A percentile compares a stretch with the other conserved stretches of the same genome.
phyloP scores from a whole-genome alignment of 2,797 vertebrate species.

The Cephalopachus bancanus region DNA sequence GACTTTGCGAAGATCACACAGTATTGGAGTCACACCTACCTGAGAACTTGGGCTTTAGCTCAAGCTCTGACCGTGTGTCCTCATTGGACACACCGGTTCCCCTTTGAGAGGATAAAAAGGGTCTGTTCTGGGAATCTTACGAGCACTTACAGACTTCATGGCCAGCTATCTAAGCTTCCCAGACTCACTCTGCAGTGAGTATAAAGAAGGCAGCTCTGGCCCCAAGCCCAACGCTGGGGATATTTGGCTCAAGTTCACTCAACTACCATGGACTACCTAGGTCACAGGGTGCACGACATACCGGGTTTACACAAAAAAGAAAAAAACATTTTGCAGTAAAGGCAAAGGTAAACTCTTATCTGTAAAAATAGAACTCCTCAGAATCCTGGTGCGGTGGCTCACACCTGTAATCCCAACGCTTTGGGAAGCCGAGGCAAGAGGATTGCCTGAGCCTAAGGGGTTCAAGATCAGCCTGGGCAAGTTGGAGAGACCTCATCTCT shows the following conservation, averaged over 20 bases:
- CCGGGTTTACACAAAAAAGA: not conserved
- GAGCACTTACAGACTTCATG: not conserved
- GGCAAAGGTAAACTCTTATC: constrained; percentile 61
- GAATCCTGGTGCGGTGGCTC: not conserved
- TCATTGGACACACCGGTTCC: not conserved
- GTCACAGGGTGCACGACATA: no score
- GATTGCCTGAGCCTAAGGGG: not conserved
- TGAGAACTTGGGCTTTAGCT: not conserved
- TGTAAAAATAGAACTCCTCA: constrained; percentile 9
- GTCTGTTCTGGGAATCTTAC: not conserved
- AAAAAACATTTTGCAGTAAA: not conserved
- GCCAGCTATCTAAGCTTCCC: not conserved
- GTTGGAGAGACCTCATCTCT: not conserved
- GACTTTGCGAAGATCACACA: not conserved
- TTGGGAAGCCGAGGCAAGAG: not conserved
- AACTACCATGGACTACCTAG: not conserved
- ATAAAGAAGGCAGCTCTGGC: not conserved
- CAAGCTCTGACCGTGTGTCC: not conserved
- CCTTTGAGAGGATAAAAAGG: not conserved
- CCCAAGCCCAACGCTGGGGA: not conserved
- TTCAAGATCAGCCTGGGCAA: not conserved
- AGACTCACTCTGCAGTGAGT: not conserved
- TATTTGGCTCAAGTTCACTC: not conserved
- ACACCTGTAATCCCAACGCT: not conserved
- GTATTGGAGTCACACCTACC: not conserved